Base-by-base conservation (phyloP, 2,113 vertebrate genomes). In the Dicrurus megarhynchus region DNA sequence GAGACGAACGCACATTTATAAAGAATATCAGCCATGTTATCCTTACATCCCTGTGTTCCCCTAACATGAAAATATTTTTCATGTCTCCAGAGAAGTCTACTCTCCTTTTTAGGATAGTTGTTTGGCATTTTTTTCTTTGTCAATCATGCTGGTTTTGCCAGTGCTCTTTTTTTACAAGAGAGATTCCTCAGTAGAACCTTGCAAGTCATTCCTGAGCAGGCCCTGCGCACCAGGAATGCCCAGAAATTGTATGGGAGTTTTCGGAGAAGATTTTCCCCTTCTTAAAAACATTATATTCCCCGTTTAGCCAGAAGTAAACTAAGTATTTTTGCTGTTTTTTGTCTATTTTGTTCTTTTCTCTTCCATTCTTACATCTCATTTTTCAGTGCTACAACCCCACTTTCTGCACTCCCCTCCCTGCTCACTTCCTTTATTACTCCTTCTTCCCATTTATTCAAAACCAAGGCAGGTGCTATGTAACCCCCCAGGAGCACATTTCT, bases 131-230 rank as follows among this genome's bases (percentile, higher is more conserved):
- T 87, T 56, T n/a, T 5, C 50, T 81, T 92, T 79, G 19, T 49
- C 33, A 67, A 0, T 33, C 3, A 2, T 24, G 14, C 2, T 71
- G 4, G 0, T 70, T 70, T 80, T 67, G 63, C 27, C 20, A 76
- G 14, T 55, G 16, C 1, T 56, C 3, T 47, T 56, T 60, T 60
- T 57, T 49, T 17, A 27, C 21, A 30, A 21, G 39, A 47, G 8
- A 30, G 18, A 41, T 78, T 89, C 33, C 27, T 47, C 47, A 55
- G 13, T 4, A 77, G 68, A 80, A 57, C 13, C 7, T 12, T 79
- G 6, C 1, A 33, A 78, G 20, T 13, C 44, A 41, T 11, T 63
- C 6, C 11, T 60, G 28, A 52, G 12, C 1, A 0, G 16, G 22
- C 6, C 19, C n/a, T 30, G 46, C 28, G 69, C 24, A 56, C 0